Evolutionary conservation across 1,140 invertebrate genomes (phyloP).

Genomic region (Arion vulgaris): DNA sequence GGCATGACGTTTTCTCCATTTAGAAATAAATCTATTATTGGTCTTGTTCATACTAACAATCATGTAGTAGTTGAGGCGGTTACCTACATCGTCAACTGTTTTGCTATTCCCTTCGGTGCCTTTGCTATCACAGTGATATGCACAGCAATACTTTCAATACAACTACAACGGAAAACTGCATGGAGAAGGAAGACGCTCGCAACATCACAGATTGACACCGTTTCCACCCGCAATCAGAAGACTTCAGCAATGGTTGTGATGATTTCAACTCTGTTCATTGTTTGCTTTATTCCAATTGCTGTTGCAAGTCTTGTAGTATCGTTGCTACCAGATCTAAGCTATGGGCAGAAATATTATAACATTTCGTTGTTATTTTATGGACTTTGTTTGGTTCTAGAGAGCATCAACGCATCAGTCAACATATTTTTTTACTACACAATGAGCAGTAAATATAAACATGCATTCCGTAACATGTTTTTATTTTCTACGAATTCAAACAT

Average conservation of each 20-base stretch:
- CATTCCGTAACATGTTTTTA: background rate
- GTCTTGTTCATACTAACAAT: background rate
- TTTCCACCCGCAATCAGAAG: slow-evolving; percentile 15
- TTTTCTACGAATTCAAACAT: too few species aligned
- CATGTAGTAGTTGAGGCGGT: background rate
- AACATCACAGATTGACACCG: background rate
- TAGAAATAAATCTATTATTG: slow-evolving; percentile 13
- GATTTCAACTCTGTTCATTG: slow-evolving; percentile 11
- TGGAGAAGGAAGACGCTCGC: background rate
- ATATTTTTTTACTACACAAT: slow-evolving; percentile 27
- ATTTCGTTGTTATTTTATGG: background rate
- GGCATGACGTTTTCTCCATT: background rate
- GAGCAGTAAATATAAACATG: background rate
- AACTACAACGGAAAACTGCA: background rate
- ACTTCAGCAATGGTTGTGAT: slow-evolving; percentile 10
- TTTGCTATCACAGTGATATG: background rate
- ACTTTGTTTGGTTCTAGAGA: background rate
- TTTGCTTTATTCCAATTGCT: slow-evolving; percentile 8
- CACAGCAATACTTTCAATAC: background rate
- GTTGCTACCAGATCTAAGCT: background rate
- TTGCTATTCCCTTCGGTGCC: background rate
- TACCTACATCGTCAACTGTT: background rate
- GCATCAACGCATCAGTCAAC: slow-evolving; percentile 13
- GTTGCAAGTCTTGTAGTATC: background rate
- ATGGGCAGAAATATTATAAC: background rate